Percentiles rank a stretch among this genome's conserved stretches.
Conservation (phyloP, 2,113 vertebrate species). For the Pachycephala philippinensis region DNA sequence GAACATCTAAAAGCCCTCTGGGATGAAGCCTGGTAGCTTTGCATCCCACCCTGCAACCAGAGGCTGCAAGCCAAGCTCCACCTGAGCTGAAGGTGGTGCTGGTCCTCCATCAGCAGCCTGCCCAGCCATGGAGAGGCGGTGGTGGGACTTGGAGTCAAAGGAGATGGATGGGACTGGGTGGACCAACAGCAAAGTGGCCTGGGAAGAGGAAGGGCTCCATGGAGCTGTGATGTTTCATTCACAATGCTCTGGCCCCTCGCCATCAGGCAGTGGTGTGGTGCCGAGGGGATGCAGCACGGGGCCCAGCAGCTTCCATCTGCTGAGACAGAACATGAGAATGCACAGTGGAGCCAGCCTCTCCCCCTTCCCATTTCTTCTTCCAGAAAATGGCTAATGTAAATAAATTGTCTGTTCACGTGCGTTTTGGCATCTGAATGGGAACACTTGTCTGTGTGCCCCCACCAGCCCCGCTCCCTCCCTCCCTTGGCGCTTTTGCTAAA, state of each 20-base stretch:
- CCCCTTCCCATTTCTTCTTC: conserved; percentile 4
- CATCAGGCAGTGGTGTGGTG: not conserved
- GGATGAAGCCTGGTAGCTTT: not conserved
- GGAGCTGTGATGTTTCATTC: not conserved
- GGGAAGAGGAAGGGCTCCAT: not conserved
- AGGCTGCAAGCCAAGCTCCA: not conserved
- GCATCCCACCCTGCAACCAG: not conserved
- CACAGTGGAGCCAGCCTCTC: not conserved
- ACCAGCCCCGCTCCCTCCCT: not conserved
- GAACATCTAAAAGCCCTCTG: not conserved
- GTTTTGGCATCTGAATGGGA: conserved; percentile 49
- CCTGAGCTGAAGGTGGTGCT: not conserved
- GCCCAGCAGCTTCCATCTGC: not conserved
- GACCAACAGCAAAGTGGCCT: not conserved
- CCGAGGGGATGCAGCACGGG: not conserved
- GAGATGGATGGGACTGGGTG: not conserved
- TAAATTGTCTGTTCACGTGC: conserved; percentile 34
- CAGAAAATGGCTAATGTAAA: conserved; percentile 48
- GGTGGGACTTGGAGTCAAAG: not conserved
- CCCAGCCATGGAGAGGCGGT: fast-evolving
- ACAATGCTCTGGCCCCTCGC: not conserved
- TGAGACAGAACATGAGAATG: conserved; percentile 5
- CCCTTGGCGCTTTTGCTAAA: not conserved
- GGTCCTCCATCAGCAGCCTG: not conserved
- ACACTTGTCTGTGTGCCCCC: conserved; percentile 5